These are phyloP conservation scores for Sanderia malayensis DNA, from an alignment of 30 jellyfish, hydroid and myxozoan genomes.

Conservation along the genomic window DNA sequence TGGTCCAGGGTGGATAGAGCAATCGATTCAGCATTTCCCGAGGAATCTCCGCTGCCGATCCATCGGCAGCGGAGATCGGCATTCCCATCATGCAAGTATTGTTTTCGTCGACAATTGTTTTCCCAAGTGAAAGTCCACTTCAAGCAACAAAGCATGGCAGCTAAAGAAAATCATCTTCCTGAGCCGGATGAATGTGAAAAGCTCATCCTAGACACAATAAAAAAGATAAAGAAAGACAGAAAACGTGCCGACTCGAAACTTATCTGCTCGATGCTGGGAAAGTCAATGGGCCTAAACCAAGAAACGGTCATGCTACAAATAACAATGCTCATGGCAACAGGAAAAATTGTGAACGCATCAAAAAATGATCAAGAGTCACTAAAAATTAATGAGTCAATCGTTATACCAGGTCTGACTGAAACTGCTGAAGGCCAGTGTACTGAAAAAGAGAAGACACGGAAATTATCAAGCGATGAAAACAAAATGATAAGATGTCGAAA, in stretches of 20 bases:
- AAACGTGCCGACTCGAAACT: background rate
- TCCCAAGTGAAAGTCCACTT: too few species aligned
- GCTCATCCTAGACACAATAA: background rate
- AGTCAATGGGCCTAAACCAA: slow-evolving; percentile 4
- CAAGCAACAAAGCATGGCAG: slow-evolving; percentile 3
- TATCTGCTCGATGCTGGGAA: slow-evolving; percentile 3
- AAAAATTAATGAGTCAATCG: slow-evolving; percentile 1
- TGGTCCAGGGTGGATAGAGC: too few species aligned
- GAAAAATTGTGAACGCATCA: slow-evolving; percentile 2
- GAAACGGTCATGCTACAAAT: slow-evolving; percentile 2
- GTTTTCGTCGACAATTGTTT: too few species aligned
- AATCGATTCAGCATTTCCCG: too few species aligned
- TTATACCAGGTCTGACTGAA: slow-evolving; percentile 1
- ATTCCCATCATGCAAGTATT: too few species aligned
- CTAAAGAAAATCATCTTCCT: slow-evolving; percentile 1
- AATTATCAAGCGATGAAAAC: slow-evolving; percentile 1
- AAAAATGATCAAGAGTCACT: background rate
- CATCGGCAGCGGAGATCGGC: too few species aligned
- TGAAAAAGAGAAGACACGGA: background rate
- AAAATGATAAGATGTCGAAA: background rate
- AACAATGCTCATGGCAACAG: slow-evolving; percentile 4
- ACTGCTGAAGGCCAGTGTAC: slow-evolving; percentile 2
- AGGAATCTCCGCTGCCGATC: too few species aligned
- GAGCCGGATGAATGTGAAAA: slow-evolving; percentile 4
- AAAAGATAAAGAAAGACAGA: slow-evolving; percentile 1